These are phyloP conservation scores for Podarcis siculus DNA, from an alignment of 2,797 vertebrate genomes.

Conservation along the genomic window DNA sequence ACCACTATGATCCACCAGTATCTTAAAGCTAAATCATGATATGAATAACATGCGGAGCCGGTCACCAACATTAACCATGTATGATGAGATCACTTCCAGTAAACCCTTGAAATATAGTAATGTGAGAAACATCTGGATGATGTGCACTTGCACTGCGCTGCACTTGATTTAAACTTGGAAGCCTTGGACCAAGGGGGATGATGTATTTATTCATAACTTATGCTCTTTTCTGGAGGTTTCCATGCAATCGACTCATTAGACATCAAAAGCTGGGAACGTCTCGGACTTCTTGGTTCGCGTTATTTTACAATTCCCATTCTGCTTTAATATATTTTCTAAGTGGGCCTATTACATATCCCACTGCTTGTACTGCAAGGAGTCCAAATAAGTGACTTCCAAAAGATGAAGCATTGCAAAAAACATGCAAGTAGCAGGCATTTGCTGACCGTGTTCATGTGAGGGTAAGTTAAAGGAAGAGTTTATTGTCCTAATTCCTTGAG, in stretches of 20 bases:
- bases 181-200: slow-evolving; percentile 61
- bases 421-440: background rate
- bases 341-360: slow-evolving; percentile 1
- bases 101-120: slow-evolving; percentile 76
- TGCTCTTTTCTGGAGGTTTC: slow-evolving; percentile 65
- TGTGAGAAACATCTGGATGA: slow-evolving; percentile 82
- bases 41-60: slow-evolving; percentile 74
- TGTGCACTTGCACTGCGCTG: slow-evolving; percentile 50
- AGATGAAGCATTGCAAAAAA: background rate
- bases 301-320: slow-evolving; percentile 36
- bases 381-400: background rate
- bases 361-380: slow-evolving; percentile 1
- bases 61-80: slow-evolving; percentile 73
- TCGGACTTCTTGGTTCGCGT: slow-evolving; percentile 47
- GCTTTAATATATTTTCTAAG: background rate
- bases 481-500: background rate
- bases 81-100: slow-evolving; percentile 85
- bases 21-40: slow-evolving; percentile 69
- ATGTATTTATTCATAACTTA: slow-evolving; percentile 72
- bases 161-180: slow-evolving; percentile 78
- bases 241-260: slow-evolving; percentile 60
- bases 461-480: background rate
- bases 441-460: too few relatives aligned
- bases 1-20: slow-evolving; percentile 46
- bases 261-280: slow-evolving; percentile 55